Percentiles rank a stretch among this genome's conserved stretches.
These are phyloP conservation scores for Spodoptera frugiperda DNA, from an alignment of 1,140 invertebrate species.

Conservation along the genomic window DNA sequence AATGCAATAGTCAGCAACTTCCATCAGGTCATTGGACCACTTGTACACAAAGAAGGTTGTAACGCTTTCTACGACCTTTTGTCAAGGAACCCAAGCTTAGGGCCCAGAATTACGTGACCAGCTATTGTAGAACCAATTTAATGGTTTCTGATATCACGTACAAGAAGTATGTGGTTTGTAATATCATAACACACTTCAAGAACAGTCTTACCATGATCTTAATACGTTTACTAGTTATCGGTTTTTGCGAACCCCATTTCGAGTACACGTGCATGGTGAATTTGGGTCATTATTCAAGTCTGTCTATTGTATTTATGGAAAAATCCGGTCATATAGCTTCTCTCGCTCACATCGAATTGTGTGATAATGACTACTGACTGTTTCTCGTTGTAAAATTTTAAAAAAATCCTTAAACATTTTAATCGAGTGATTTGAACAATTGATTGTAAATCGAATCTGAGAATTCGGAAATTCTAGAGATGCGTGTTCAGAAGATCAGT, in stretches of 20 bases:
- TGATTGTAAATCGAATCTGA: too few relatives aligned
- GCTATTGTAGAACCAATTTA: background rate
- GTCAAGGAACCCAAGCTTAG: constrained; percentile 27
- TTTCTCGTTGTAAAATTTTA: too few relatives aligned
- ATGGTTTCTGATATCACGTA: constrained; percentile 24
- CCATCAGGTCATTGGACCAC: constrained; percentile 27
- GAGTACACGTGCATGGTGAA: background rate
- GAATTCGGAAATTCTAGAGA: too few relatives aligned
- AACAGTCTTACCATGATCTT: constrained; percentile 13
- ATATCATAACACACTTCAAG: constrained; percentile 28
- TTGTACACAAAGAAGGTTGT: constrained; percentile 7
- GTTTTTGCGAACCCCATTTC: constrained; percentile 10
- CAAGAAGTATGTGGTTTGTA: constrained; percentile 17
- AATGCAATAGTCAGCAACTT: constrained; percentile 2
- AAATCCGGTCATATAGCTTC: too few relatives aligned
- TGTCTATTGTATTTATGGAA: background rate
- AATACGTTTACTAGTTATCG: constrained; percentile 18
- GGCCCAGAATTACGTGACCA: constrained; percentile 36
- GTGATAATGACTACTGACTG: too few relatives aligned
- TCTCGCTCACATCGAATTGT: too few relatives aligned
- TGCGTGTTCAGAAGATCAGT: too few relatives aligned
- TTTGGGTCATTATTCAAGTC: background rate
- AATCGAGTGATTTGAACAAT: too few relatives aligned
- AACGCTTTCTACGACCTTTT: constrained; percentile 22
- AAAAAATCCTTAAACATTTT: too few relatives aligned